Conservation (phyloP, 2,113 vertebrate genomes). For the Tonatia bakeri region DNA sequence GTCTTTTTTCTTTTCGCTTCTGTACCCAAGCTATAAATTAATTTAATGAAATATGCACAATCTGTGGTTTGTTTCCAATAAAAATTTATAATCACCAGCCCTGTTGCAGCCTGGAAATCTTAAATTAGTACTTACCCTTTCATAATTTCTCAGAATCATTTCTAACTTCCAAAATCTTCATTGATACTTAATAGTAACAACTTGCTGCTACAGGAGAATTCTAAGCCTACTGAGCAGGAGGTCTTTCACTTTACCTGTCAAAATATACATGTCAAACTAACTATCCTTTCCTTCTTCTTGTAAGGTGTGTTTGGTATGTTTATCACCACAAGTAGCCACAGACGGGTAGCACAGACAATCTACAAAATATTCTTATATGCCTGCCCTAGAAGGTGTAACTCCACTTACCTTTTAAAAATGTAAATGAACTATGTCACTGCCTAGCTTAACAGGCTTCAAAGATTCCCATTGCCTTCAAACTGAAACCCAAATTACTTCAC, state of each 20-base stretch:
- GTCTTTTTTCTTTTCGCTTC: background rate
- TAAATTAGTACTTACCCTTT: background rate
- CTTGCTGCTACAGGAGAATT: background rate
- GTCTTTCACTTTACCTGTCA: background rate
- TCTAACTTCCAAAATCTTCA: background rate
- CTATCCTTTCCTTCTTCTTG: background rate
- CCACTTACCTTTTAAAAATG: background rate
- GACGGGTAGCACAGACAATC: background rate
- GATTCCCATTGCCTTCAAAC: background rate
- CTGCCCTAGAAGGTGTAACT: background rate
- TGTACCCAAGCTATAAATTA: background rate
- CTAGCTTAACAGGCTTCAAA: background rate
- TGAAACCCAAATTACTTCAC: background rate
- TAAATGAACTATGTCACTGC: background rate
- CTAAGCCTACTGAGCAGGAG: background rate
- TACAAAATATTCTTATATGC: background rate
- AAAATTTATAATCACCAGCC: background rate
- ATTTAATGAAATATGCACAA: background rate
- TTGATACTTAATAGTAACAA: background rate
- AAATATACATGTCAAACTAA: background rate
- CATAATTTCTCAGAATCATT: constrained; percentile 4
- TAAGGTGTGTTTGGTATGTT: background rate
- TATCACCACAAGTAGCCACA: background rate
- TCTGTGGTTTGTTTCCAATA: background rate
- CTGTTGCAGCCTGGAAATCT: background rate